Base-by-base conservation (phyloP, 30 jellyfish, hydroid and myxozoan species). In the Chironex yamaguchii region DNA sequence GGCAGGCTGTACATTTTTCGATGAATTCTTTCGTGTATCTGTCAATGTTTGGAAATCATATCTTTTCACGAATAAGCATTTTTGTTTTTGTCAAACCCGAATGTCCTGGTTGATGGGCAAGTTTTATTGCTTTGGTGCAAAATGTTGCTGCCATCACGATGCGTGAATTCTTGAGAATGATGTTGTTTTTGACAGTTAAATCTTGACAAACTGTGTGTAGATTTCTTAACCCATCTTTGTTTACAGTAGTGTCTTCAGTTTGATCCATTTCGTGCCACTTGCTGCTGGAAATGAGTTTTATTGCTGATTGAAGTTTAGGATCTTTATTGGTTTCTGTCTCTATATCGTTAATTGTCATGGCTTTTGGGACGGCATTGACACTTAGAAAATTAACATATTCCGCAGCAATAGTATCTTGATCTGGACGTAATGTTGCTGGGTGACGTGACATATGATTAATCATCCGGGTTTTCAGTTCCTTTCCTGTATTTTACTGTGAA, bases 391-490 rank as follows among this genome's bases (percentile, higher is more conserved):
- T 24, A 25, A 65, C 79, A 22, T 65, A 69, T 69, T 29, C 83
- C 72, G 34, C 83, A 4, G 72, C 83, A 33, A 69, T 69, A 32
- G 83, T 69, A 33, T 69, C 83, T 69, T 29, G 83, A 65, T 69
- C 83, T 69, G 83, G 73, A 67, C 83, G 83, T 32, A 32, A 33
- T 69, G 83, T 32, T 32, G 83, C 83, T 69, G 83, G 83, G 27
- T 69, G 83, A 33, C 83, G 27, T 33, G 83, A 69, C 83, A 33
- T 28, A 34, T 33, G n/a, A n/a, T n/a, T n/a, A 69, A 29, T 4
- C 71, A 3, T 29, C 34, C 12, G 83, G 71, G 26, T 69, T 33
- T 12, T 28, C 72, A 2, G 71, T 12, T 33, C 71, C 71, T n/a
- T 54, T 54, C 23, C 25, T 54, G 71, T 3, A 54, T 32, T 54